Base-by-base conservation (phyloP, 2,888 invertebrate genomes). In the Andricus curvator region DNA sequence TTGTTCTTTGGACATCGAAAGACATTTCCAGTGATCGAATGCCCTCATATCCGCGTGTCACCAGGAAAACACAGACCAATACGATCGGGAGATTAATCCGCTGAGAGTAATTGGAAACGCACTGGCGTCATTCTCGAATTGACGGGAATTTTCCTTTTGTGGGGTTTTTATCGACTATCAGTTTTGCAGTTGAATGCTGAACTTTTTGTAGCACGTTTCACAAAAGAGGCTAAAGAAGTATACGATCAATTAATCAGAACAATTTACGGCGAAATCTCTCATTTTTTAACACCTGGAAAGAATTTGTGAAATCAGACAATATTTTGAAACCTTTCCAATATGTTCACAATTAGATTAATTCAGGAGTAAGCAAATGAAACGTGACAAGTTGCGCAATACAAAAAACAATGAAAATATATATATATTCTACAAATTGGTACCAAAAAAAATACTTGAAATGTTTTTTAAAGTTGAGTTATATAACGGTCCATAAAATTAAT, bases 1-100 rank as follows among this genome's bases (percentile, higher is more conserved):
- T 56, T 56, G 56, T 56, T 56, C 56, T 56, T 56, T 56, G n/a
- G 56, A 56, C 56, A 56, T 56, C n/a, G 56, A 56, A 56, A 56
- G 56, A n/a, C n/a, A 56, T 56, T n/a, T 56, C 56, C 3, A n/a
- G 56, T 56, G 56, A 56, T 56, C 56, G 56, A 56, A 56, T 56
- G 56, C 56, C n/a, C 56, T 56, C 56, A 56, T 56, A 56, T 56
- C 56, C 56, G 56, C 56, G n/a, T 56, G 56, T 56, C 56, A 11
- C 56, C 56, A n/a, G 56, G 56, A 56, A n/a, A 56, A 56, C n/a
- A 56, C n/a, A 56, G 56, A n/a, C 56, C 84, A 84, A 82, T 81
- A 83, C 83, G 83, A 84, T 86, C 82, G 78, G 44, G 74, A 82
- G 83, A 84, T 86, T 85, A 84, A 86, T 85, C 84, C 86, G 80